Percentiles rank a stretch among this genome's conserved stretches.
phyloP scores from a whole-genome alignment of 2,113 vertebrate genomes.

The Coryphaenoides rupestris region DNA sequence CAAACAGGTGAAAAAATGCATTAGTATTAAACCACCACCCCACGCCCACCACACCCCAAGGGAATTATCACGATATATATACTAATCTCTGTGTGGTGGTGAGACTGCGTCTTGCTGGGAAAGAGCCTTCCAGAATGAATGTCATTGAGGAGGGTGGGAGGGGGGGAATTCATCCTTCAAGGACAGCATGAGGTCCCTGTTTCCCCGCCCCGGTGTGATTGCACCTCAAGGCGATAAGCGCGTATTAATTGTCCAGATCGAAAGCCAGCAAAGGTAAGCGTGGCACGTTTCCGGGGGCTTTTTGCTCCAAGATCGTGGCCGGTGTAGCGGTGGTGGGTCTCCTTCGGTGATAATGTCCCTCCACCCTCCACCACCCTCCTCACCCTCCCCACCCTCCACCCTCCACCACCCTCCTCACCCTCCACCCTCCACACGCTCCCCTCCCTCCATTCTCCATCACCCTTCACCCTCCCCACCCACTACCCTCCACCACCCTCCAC shows the following conservation, averaged over 20 bases:
- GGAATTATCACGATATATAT: slow-evolving; percentile 66
- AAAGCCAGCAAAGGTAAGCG: background rate
- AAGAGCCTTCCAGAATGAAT: slow-evolving; percentile 20
- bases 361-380: too few species aligned
- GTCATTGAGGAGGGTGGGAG: background rate
- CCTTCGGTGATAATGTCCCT: slow-evolving; percentile 47
- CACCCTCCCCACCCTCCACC: too few species aligned
- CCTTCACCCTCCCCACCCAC: too few species aligned
- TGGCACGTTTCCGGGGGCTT: background rate
- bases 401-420: too few species aligned
- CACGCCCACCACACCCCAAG: too few species aligned
- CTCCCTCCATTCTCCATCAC: too few species aligned
- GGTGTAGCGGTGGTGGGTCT: slow-evolving; percentile 3
- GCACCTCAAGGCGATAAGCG: background rate
- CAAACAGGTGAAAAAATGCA: slow-evolving; percentile 66
- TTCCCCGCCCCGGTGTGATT: too few species aligned
- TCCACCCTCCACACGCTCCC: too few species aligned
- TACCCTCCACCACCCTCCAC: too few species aligned
- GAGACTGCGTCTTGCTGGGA: slow-evolving; percentile 32
- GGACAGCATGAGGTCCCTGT: slow-evolving; percentile 11
- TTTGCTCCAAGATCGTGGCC: slow-evolving; percentile 24
- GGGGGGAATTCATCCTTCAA: slow-evolving; percentile 25
- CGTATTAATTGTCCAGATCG: background rate
- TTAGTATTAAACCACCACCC: slow-evolving; percentile 73
- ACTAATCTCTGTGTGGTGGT: slow-evolving; percentile 67